A percentile compares a stretch with the other conserved stretches of the same genome.
phyloP scores from a whole-genome alignment of 2,797 vertebrate genomes.

The Cossypha polioptera region DNA sequence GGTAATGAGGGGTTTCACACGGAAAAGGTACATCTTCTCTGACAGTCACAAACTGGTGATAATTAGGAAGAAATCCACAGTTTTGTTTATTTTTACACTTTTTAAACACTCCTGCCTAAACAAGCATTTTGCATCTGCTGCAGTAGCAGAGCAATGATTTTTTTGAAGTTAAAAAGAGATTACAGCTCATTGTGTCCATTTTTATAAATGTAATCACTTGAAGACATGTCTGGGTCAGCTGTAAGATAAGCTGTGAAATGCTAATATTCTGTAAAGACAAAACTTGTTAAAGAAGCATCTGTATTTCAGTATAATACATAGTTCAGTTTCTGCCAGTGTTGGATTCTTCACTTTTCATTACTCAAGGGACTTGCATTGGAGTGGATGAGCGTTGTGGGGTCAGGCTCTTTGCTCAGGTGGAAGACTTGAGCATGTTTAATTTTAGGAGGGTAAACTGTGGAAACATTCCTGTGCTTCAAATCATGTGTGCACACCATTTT shows the following conservation, averaged over 20 bases:
- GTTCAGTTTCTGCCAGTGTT: neutral
- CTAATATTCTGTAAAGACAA: neutral
- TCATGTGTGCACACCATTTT: neutral
- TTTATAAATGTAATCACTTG: neutral
- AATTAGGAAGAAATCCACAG: neutral
- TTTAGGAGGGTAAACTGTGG: neutral
- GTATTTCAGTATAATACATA: neutral
- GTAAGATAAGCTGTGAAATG: neutral
- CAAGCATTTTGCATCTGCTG: neutral
- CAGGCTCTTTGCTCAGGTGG: neutral
- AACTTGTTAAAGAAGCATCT: neutral
- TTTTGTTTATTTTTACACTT: neutral
- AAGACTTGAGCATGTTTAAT: neutral
- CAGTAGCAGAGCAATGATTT: neutral
- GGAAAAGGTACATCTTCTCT: constrained; percentile 2
- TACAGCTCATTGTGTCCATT: neutral
- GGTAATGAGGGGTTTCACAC: neutral
- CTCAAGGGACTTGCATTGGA: neutral
- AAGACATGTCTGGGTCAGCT: neutral
- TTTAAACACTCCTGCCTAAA: neutral
- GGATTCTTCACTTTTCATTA: neutral
- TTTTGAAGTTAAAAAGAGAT: neutral
- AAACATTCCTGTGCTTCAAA: neutral
- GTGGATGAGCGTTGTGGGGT: neutral
- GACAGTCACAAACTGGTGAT: neutral